Evolutionary conservation across 2,888 invertebrate species (phyloP), one percentile per base, ranked within the genome.

Genomic region (Sinopyrophorus schimmeli): DNA sequence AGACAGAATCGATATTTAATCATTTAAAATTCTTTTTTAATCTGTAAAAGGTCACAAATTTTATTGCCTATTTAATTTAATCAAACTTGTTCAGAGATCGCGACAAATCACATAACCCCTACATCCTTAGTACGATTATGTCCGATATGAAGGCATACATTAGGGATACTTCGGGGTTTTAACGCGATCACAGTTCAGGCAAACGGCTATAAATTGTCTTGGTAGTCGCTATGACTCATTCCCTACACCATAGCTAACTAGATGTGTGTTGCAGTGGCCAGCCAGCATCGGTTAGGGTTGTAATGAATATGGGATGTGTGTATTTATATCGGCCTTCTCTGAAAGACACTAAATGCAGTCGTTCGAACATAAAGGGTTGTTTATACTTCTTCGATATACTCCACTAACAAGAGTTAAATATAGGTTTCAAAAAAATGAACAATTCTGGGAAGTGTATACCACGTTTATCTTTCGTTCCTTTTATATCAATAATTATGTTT

Each of bases 151-250:
- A 35, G 32, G 40, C 27, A 37, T 15, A 24, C 31, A 50, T 60
- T 60, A 57, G 53, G 49, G 58, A 60, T 59, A 60, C 58, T 60
- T 40, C 14, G 38, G 28, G 37, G 32, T 16, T 47, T 59, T 61
- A 61, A 62, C 59, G 58, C 55, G 54, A 59, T 61, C 62, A 44
- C 48, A 58, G 62, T 57, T 60, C 55, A 53, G 47, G 50, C 55
- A 55, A 49, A 55, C 58, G 59, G 49, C 57, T 55, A 59, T 62
- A 62, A 62, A 62, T 62, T 60, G 50, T 58, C 54, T 39, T 46
- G 43, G 52, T 52, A 52, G 53, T 51, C 52, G 52, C 55, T n/a
- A 55, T 62, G 62, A 62, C 52, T 62, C 62, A 62, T 58, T 56
- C 58, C 57, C 57, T 42, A 43, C 28, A 39, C 42, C 47, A 47